Evolutionary conservation across 2,888 invertebrate genomes (phyloP), one percentile per base, ranked within the genome.

Genomic region (Meteorus cinctellus): DNA sequence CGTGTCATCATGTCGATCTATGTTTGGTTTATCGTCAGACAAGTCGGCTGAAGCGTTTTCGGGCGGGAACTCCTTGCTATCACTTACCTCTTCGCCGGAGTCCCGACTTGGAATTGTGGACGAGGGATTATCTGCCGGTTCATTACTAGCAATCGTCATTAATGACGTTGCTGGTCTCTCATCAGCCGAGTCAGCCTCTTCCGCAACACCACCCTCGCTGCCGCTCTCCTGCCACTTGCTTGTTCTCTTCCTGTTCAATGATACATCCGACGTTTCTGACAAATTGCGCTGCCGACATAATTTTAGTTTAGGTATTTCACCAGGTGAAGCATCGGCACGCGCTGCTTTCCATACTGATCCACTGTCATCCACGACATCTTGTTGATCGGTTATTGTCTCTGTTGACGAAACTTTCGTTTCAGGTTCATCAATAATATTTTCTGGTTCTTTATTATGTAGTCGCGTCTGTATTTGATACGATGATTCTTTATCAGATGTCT

Each of bases 281-380:
- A 83, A 84, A 81, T 87, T 89, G 51, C 93, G 91, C 74, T 93
- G 92, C 79, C 93, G 88, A 83, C 93, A 93, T 81, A 94, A 91
- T 86, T 93, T 94, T 36, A 93, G 85, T 86, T 93, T 93, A 82
- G 93, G 92, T 83, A 93, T 93, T 86, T 93, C 93, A 12, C 93
- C 93, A 3, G 89, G 89, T 0, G 89, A 89, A 16, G 89, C 90
- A 79, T 90, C 90, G 0, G 90, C 89, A 81, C 90, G 89, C 69
- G 90, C 90, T 8, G 91, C 90, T 85, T 91, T 90, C 91, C 91
- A 91, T 29, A 90, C 88, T 4, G 89, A 89, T 29, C 87, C 88
- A 41, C 86, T 86, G 59, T 88, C 87, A 68, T 87, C 87, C 45
- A 85, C 87, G 72, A 81, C 81, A 0, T 83, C 78, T 66, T n/a